A percentile compares a stretch with the other conserved stretches of the same genome.
Evolutionary conservation across 2,113 vertebrate species (phyloP).

Genomic region (Syrrhaptes paradoxus): DNA sequence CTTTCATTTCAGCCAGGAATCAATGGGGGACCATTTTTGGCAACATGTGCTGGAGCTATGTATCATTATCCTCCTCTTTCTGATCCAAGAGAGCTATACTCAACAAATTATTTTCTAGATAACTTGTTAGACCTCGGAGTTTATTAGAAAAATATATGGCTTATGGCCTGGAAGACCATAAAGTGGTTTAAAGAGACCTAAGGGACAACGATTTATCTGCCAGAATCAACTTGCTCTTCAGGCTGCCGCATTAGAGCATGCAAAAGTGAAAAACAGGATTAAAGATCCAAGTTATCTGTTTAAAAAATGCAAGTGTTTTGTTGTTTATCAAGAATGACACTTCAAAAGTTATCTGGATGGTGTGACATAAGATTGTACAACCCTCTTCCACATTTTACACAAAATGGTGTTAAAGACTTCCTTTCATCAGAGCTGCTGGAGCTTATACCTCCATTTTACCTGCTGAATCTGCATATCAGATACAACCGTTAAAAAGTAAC

Average conservation of each 20-base stretch:
- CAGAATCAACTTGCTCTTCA: conserved; percentile 40
- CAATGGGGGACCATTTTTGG: neutral
- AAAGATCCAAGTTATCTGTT: conserved; percentile 12
- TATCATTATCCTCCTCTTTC: neutral
- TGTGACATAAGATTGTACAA: neutral
- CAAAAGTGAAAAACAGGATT: conserved; percentile 54
- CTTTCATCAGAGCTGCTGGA: neutral
- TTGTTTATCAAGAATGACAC: neutral
- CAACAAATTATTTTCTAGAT: conserved; percentile 41
- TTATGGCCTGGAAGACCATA: conserved; percentile 40
- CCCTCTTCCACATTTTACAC: neutral
- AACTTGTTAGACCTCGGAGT: conserved; percentile 34
- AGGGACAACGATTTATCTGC: conserved; percentile 53
- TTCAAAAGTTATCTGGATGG: neutral
- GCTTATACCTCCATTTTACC: neutral
- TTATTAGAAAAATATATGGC: conserved; percentile 54
- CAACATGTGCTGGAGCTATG: neutral
- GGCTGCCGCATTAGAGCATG: neutral
- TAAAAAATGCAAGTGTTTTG: neutral
- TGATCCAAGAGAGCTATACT: neutral
- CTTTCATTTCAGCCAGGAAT: neutral
- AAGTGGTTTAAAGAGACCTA: conserved; percentile 50
- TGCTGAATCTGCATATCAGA: neutral
- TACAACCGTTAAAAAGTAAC: neutral
- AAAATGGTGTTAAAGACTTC: neutral